These are phyloP conservation scores for Cryptoleucopteryx plumbea DNA, from an alignment of 2,113 vertebrate species.

Conservation along the genomic window DNA sequence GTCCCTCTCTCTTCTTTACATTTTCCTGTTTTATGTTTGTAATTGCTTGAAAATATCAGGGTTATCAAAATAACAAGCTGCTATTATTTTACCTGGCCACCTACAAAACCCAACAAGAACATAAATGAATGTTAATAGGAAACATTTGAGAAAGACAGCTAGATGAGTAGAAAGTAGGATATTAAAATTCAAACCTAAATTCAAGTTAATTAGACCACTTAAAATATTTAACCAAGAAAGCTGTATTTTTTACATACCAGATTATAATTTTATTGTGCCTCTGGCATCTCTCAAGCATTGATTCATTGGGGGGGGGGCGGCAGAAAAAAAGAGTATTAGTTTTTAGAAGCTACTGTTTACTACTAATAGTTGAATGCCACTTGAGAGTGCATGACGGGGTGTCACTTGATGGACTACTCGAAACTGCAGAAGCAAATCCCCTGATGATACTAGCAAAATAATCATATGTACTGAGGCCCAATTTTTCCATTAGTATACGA, in stretches of 20 bases:
- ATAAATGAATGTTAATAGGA: background rate
- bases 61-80: background rate
- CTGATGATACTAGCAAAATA: background rate
- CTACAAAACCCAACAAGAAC: background rate
- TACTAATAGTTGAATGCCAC: background rate
- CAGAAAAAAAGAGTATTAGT: background rate
- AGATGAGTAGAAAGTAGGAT: background rate
- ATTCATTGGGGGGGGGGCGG: too few relatives aligned
- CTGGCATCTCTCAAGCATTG: background rate
- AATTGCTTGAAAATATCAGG: background rate
- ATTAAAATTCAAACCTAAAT: background rate
- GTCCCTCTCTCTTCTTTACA: background rate
- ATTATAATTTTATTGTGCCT: background rate
- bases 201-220: background rate
- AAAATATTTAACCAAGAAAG: background rate
- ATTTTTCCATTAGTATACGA: background rate
- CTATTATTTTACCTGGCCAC: background rate
- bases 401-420: background rate
- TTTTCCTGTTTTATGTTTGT: background rate
- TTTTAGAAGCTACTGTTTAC: background rate
- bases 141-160: background rate
- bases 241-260: background rate
- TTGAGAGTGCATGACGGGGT: background rate
- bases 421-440: background rate
- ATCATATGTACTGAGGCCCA: background rate